These are phyloP conservation scores for Andrena cerasifolii DNA, from an alignment of 1,140 invertebrate genomes.

Conservation along the genomic window DNA sequence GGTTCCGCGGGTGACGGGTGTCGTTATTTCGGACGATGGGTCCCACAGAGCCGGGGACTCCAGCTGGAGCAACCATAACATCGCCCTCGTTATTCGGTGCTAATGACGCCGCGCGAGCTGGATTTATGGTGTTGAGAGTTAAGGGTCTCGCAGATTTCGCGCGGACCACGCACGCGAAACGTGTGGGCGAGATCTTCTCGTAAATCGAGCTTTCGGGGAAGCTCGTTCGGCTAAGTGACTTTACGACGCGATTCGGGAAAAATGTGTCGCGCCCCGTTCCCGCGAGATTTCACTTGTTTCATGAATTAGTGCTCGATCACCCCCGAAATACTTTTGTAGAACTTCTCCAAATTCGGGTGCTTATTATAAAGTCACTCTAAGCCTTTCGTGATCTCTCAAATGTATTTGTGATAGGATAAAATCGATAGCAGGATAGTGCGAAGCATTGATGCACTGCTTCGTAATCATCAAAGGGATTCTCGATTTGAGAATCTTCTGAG, in stretches of 20 bases:
- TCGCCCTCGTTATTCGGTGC: conserved; percentile 74
- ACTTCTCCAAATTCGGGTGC: no score
- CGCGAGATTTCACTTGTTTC: no score
- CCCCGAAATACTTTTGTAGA: no score
- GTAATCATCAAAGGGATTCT: no score
- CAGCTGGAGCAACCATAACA: conserved; percentile 68
- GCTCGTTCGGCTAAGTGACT: conserved; percentile 15
- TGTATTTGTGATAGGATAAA: no score
- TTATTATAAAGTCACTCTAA: no score
- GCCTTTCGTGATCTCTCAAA: no score
- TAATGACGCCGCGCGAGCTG: conserved; percentile 72
- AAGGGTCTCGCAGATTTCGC: conserved; percentile 66
- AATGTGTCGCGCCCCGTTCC: background rate
- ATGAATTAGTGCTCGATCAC: no score
- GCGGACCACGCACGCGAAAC: conserved; percentile 36
- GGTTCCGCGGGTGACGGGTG: conserved; percentile 58
- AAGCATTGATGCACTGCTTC: no score
- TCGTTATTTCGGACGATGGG: conserved; percentile 64
- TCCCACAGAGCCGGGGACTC: conserved; percentile 39
- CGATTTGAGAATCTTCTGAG: no score
- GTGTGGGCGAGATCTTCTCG: conserved; percentile 8
- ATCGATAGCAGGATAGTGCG: no score
- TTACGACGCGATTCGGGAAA: background rate
- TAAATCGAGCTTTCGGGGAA: conserved; percentile 59
- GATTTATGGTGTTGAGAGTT: conserved; percentile 71